Base-by-base conservation (phyloP, 2,888 invertebrate genomes). In the Leptopilina myrica region DNA sequence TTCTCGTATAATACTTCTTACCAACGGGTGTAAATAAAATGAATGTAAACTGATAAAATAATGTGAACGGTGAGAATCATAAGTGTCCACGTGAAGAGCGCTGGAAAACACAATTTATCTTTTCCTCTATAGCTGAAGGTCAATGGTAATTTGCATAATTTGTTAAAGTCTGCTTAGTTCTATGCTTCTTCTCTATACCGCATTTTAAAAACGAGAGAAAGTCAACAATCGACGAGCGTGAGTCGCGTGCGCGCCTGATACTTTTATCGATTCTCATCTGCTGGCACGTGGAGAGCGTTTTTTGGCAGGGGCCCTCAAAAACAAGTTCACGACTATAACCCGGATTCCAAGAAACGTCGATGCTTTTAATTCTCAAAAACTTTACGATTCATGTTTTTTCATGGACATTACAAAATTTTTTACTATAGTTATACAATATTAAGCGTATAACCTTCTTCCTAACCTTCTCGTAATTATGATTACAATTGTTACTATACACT, bases 281-380 rank as follows among this genome's bases (percentile, higher is more conserved):
- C 56, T 46, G 12, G 20, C 69, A 69, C 69, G 69, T 53, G 69
- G 14, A 20, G 43, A 53, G 26, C 14, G 53, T 12, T 33, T 46
- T 46, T 26, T 26, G 26, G 11, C 8, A 14, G 26, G 14, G 15
- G 53, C 20, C 69, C 69, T 69, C 26, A 14, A 53, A 43, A 69
- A 69, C 53, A 69, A 69, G 69, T 69, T 69, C 53, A 53, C 26
- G 53, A 53, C 26, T 33, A 26, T 53, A 15, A 53, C 46, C 20
- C 49, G 49, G 49, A 69, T 69, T 69, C 49, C 49, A 69, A 46
- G 67, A 43, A 43, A 43, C 6, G 1, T 43, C 8, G 8, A 43
- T 43, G 43, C 7, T 43, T 43, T 43, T 1, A 43, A 14, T n/a
- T 12, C 56, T 56, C 14, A 56, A 53, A 43, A 43, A 43, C 33